These are phyloP conservation scores for Dicerorhinus sumatrensis DNA, from an alignment of 2,113 vertebrate genomes.

Conservation along the genomic window DNA sequence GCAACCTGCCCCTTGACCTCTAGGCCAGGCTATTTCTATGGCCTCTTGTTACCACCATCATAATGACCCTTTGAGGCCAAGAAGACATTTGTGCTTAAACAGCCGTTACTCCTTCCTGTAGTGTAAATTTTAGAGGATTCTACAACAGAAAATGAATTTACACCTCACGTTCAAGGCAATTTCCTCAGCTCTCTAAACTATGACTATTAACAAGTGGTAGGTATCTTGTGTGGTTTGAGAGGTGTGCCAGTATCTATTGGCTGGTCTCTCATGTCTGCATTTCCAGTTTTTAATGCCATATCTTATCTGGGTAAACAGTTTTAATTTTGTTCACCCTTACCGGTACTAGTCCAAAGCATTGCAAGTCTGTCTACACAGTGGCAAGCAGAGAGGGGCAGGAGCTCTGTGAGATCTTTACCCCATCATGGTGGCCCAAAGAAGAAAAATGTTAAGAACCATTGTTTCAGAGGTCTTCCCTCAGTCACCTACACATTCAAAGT, in stretches of 20 bases:
- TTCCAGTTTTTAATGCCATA: neutral
- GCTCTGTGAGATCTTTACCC: neutral
- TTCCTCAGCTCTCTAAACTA: neutral
- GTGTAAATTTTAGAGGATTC: neutral
- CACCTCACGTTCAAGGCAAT: neutral
- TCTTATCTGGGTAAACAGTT: neutral
- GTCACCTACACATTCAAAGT: neutral
- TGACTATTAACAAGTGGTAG: neutral
- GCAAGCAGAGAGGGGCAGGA: neutral
- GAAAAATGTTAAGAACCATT: neutral
- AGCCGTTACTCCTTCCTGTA: neutral
- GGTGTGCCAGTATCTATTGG: neutral
- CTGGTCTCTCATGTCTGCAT: neutral
- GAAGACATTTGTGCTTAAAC: conserved; percentile 5
- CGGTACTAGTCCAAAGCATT: neutral
- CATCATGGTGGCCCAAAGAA: neutral
- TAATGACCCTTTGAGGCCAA: neutral
- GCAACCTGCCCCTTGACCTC: neutral
- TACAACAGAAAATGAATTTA: neutral
- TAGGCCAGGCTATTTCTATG: neutral
- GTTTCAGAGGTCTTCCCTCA: neutral
- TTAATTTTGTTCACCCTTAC: neutral
- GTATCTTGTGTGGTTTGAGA: neutral
- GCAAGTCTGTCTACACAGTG: neutral
- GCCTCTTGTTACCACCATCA: neutral